phyloP scores from a whole-genome alignment of 2,888 invertebrate genomes.

The Zhengitettix transpicula region DNA sequence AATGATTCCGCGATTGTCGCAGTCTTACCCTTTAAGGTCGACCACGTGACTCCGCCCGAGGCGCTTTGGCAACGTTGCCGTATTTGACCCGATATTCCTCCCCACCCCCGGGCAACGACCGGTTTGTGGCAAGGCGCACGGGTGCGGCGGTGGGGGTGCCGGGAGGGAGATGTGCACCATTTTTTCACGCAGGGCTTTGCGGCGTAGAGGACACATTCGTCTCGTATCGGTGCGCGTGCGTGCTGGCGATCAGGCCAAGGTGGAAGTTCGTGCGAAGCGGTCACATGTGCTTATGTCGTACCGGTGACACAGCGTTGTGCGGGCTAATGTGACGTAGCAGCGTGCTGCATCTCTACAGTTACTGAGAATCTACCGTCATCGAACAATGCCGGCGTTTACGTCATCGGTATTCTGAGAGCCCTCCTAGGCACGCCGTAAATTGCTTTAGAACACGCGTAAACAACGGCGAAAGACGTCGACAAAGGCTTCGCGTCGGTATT shows the following conservation, averaged over 20 bases:
- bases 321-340: too few species aligned
- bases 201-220: not conserved
- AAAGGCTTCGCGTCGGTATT: too few species aligned
- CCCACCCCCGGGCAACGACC: slow-evolving; percentile 4
- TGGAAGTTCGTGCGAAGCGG: not conserved
- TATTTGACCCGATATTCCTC: slow-evolving; percentile 5
- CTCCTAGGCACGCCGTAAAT: too few species aligned
- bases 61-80: slow-evolving; percentile 5
- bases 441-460: too few species aligned
- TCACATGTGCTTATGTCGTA: not conserved
- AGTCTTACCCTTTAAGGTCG: too few species aligned
- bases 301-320: not conserved
- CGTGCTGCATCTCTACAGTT: too few species aligned
- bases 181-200: not conserved
- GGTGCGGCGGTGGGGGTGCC: not conserved
- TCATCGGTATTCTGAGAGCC: too few species aligned
- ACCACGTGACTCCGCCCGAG: not conserved
- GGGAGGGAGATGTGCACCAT: not conserved
- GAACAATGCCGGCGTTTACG: too few species aligned
- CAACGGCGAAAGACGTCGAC: too few species aligned
- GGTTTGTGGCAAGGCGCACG: not conserved
- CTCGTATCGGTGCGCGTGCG: not conserved
- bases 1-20: too few species aligned
- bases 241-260: too few species aligned
- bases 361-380: too few species aligned